Base-by-base conservation (phyloP, 1,140 invertebrate genomes). In the Caerostris darwini region DNA sequence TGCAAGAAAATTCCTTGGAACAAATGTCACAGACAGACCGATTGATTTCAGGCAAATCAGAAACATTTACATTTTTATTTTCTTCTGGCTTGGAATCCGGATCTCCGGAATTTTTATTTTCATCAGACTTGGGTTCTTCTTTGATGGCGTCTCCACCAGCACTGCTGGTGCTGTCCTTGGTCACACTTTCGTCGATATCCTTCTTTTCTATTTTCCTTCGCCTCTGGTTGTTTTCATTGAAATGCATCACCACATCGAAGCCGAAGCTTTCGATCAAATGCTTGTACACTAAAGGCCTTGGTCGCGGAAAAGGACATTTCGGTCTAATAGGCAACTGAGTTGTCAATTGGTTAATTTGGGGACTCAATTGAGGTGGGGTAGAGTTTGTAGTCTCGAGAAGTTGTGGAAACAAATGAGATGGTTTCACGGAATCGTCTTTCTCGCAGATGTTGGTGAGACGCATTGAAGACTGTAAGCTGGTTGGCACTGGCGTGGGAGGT, bases 211-310 rank as follows among this genome's bases (percentile, higher is more conserved):
- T 54, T 81, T 94, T 95, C 50, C 57, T 67, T 12, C 91, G 67
- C 19, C 89, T 95, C 77, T 98, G 98, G 95, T 98, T 98, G 95
- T 98, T 98, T 96, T 99, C 98, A 96, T 99, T 99, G 96, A 99
- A 99, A 96, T 99, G 98, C 98, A 99, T 99, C 6, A 99, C 98
- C 95, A 99, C 97, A 96, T 99, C 98, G 96, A 99, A 99, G 3
- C 99, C 99, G 96, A 98, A 99, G 95, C 98, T 98, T 96, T 99
- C 98, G 57, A 99, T 96, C 53, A 99, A 96, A 96, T 98, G 98
- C 96, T 98, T 98, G 96, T 99, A 98, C 6, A 95, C 92, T 34
- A 95, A 94, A 59, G 95, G 95, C 82, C 95, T 95, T 8, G 92
- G 86, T 71, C 94, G 93, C 89, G 94, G 93, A 90, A 94, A 94